Base-by-base conservation (phyloP, 2,797 vertebrate species). In the Neosilurus mollespiculum region DNA sequence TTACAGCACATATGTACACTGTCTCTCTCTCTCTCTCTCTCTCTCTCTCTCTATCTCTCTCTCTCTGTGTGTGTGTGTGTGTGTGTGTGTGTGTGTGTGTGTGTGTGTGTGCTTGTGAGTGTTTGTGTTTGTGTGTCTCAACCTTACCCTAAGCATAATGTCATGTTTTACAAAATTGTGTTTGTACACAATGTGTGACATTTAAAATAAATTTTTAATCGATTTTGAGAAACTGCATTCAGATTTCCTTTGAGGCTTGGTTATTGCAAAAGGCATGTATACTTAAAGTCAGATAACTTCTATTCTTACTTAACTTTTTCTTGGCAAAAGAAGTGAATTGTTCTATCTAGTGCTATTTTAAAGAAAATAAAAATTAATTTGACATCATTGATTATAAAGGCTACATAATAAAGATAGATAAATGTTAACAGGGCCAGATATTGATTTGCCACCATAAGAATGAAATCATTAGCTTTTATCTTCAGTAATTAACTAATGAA, bases 1-100 rank as follows among this genome's bases (percentile, higher is more conserved):
- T 83, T 71, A 37, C 65, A 83, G 22, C 82, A 70, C 8, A 69
- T 20, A 77, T 43, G 15, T 56, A 71, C 43, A 43, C 43, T 5
- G 4, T 43, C 49, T 15, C 0, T 22, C 9, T 22, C 7, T 59
- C 18, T 59, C 18, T 59, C 18, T 59, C 20, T 61, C 8, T 61
- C 18, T 59, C 18, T 22, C 20, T 61, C 7, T 61, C 20, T 61
- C 20, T 61, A 1, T 61, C 20, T 61, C 8, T 59, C 24, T 30
- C 24, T 26, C 24, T 30, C 24, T 16, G 34, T 43, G 34, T 67
- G 2, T 22, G 20, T 70, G 30, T 43, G 30, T 70, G 37, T 70
- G 30, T 22, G 43, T 51, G n/a, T 72, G 14, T 24, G 43, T 71
- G 69, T 53, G 14, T 54, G 53, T 54, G 53, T 54, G 53, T 54